A percentile compares a stretch with the other conserved stretches of the same genome.
Conservation (phyloP, 2,113 vertebrate genomes). For the Strix aluco region DNA sequence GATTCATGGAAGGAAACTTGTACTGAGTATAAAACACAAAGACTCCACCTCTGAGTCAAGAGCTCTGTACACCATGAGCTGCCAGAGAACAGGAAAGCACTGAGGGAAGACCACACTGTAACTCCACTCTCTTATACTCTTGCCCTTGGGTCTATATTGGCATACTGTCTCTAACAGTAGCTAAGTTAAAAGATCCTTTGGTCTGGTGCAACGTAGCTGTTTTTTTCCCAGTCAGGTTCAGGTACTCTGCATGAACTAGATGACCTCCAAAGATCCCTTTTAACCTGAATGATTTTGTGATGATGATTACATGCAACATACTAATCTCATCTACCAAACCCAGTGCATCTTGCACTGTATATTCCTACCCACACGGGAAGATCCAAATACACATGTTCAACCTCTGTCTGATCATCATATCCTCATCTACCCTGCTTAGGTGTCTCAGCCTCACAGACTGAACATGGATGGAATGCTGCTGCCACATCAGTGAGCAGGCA, state of each 20-base stretch:
- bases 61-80: neutral
- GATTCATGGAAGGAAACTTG: neutral
- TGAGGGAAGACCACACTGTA: neutral
- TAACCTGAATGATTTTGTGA: neutral
- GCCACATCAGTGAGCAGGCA: neutral
- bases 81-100: neutral
- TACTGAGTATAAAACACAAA: neutral
- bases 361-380: neutral
- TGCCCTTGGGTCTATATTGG: neutral
- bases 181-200: neutral
- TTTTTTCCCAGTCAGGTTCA: neutral
- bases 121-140: neutral
- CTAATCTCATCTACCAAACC: neutral
- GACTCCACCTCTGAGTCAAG: neutral
- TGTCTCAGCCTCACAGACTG: neutral
- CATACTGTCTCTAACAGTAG: neutral
- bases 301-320: neutral
- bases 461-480: neutral
- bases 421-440: neutral
- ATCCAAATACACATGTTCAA: neutral
- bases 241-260: neutral
- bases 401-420: neutral
- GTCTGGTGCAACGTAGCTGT: rapidly evolving
- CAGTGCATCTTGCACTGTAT: neutral
- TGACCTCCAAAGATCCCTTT: neutral